Percentiles rank a stretch among this genome's conserved stretches.
Evolutionary conservation across 2,888 invertebrate genomes (phyloP).

Genomic region (Syrista parreyssii): DNA sequence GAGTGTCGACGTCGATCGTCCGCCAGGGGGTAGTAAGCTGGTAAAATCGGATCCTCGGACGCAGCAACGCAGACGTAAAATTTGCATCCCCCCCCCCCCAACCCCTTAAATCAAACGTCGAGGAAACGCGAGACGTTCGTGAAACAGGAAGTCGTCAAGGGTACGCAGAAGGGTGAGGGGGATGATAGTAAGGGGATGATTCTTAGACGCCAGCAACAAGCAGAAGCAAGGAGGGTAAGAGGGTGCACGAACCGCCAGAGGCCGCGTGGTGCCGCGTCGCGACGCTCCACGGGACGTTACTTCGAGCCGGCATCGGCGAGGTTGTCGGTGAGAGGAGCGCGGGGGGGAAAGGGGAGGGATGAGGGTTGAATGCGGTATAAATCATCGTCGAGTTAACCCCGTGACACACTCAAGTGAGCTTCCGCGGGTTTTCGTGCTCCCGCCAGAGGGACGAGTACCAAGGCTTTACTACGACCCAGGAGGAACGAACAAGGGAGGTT

Average conservation of each 20-base stretch:
- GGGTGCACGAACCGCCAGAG: background rate
- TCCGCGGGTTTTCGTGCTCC: conserved; percentile 9
- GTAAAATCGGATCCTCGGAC: background rate
- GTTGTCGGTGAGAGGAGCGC: conserved; percentile 3
- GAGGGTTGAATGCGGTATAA: conserved; percentile 6
- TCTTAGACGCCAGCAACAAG: background rate
- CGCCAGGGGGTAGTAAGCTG: background rate
- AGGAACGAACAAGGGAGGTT: background rate
- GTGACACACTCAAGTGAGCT: conserved; percentile 24
- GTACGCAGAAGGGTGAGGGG: background rate
- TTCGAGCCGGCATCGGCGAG: background rate
- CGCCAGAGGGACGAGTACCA: background rate
- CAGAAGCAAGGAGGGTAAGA: background rate
- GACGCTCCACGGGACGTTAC: background rate
- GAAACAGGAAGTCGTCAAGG: background rate
- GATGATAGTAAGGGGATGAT: background rate
- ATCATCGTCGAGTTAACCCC: conserved; percentile 24
- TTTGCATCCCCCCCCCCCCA: background rate
- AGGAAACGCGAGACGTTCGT: background rate
- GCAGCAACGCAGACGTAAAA: background rate
- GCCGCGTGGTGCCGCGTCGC: no score
- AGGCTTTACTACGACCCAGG: no score
- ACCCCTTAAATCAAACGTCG: background rate
- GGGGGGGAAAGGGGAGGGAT: background rate
- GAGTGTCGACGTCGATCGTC: background rate